phyloP scores from a whole-genome alignment of 2,888 invertebrate species.

The Spodoptera littoralis region DNA sequence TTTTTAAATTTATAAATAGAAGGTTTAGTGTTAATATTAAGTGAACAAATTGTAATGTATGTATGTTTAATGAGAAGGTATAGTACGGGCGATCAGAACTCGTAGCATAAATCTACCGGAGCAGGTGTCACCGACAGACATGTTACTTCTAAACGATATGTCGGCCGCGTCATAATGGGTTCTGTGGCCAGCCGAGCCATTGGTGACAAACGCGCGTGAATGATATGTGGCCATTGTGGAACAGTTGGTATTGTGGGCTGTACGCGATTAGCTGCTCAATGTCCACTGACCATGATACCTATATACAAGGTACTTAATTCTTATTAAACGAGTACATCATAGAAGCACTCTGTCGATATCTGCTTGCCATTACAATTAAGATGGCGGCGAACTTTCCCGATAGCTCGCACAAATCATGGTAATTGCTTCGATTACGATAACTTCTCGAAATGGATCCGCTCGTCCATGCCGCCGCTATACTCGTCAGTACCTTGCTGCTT shows the following conservation, averaged over 20 bases:
- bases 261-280: not conserved
- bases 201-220: slow-evolving; percentile 40
- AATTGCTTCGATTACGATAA: slow-evolving; percentile 33
- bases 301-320: not conserved
- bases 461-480: not conserved
- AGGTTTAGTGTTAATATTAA: too few relatives aligned
- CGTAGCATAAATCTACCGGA: slow-evolving; percentile 26
- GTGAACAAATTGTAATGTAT: too few relatives aligned
- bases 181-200: slow-evolving; percentile 18
- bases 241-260: slow-evolving; percentile 1
- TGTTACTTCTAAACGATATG: slow-evolving; percentile 32
- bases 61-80: too few relatives aligned
- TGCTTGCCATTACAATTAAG: slow-evolving; percentile 23
- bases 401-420: slow-evolving; percentile 26
- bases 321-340: not conserved
- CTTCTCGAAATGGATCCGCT: slow-evolving; percentile 23
- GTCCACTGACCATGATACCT: not conserved
- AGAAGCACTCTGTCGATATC: slow-evolving; percentile 8
- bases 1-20: too few relatives aligned
- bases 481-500: too few relatives aligned
- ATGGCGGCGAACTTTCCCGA: slow-evolving; percentile 10
- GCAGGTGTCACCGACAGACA: slow-evolving; percentile 26
- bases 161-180: slow-evolving; percentile 16
- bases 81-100: slow-evolving; percentile 10
- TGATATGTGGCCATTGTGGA: slow-evolving; percentile 41